Conservation (phyloP, 1,140 invertebrate species). For the Bombus ignitus region DNA sequence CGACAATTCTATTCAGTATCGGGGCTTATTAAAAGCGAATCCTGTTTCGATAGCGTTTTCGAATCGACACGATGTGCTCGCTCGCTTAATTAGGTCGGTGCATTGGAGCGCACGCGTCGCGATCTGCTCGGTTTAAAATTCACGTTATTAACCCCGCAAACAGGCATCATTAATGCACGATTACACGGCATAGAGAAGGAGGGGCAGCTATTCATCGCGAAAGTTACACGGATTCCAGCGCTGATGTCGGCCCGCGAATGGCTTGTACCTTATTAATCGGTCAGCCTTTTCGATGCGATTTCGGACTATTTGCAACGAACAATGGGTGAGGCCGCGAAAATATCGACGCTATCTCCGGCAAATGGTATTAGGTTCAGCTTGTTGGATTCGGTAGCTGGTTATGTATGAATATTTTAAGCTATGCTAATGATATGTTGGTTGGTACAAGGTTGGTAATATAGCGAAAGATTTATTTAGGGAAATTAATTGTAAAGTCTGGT, state of each 20-base stretch:
- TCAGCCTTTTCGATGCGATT: not conserved
- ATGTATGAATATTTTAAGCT: not conserved
- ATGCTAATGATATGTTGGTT: not conserved
- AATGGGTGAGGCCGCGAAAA: not conserved
- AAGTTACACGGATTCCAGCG: not conserved
- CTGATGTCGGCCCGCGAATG: not conserved
- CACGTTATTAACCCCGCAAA: constrained; percentile 42
- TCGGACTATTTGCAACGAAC: not conserved
- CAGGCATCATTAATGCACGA: constrained; percentile 40
- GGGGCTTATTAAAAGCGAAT: not conserved
- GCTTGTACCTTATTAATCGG: constrained; percentile 20
- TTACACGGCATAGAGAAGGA: not conserved
- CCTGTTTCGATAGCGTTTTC: not conserved
- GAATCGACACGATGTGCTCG: not conserved
- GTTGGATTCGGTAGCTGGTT: not conserved
- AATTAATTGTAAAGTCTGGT: no score
- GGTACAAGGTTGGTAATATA: no score
- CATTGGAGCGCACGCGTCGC: not conserved
- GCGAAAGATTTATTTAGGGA: no score
- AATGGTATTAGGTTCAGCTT: not conserved
- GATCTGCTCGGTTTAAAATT: constrained; percentile 26
- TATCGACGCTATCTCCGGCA: not conserved
- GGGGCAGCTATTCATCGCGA: not conserved
- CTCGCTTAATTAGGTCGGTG: constrained; percentile 19
- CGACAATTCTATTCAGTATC: not conserved